Evolutionary conservation across 2,797 vertebrate genomes (phyloP), one percentile per base, ranked within the genome.

Genomic region (Sebastes diaconus): DNA sequence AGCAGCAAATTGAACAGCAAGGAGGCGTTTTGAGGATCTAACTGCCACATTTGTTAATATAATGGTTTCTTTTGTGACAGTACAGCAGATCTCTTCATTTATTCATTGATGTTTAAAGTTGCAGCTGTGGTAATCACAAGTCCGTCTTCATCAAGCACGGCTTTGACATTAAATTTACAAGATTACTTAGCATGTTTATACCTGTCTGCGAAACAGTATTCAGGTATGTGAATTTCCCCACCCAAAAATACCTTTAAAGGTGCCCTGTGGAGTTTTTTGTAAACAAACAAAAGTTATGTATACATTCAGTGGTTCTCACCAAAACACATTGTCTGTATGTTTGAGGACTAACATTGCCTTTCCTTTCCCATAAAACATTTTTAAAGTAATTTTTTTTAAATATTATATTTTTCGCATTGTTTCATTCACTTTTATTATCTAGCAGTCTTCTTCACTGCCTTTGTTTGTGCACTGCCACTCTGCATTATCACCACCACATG

Each of bases 1-100:
- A 88, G 59, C 83, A 59, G 82, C 84, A 84, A 87, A 92, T 63
- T 92, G 76, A 88, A 80, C 85, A 88, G 83, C 71, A 68, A 76
- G 73, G 74, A 83, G 68, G 54, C 66, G 6, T 86, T 93, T 91
- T 75, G 59, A 86, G 77, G 76, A 70, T 73, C 59, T 87, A 81
- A 86, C 78, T 58, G 58, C 68, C 60, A 83, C 69, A 91, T 92
- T 80, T 89, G 84, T 88, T 83, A 79, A 87, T 78, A 46, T 86
- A 91, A 89, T 86, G 70, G 81, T 87, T 85, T 82, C 64, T 75
- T 69, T 81, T 68, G 27, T 55, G 39, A 30, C 73, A 69, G 71
- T 63, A 73, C 39, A 52, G 55, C 29, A 63, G 68, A 75, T 75
- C 68, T 55, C 77, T 46, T 64, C 16, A 66, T 84, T 82, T 75